These are phyloP conservation scores for Molossus molossus DNA, from an alignment of 2,797 vertebrate genomes.

Conservation along the genomic window DNA sequence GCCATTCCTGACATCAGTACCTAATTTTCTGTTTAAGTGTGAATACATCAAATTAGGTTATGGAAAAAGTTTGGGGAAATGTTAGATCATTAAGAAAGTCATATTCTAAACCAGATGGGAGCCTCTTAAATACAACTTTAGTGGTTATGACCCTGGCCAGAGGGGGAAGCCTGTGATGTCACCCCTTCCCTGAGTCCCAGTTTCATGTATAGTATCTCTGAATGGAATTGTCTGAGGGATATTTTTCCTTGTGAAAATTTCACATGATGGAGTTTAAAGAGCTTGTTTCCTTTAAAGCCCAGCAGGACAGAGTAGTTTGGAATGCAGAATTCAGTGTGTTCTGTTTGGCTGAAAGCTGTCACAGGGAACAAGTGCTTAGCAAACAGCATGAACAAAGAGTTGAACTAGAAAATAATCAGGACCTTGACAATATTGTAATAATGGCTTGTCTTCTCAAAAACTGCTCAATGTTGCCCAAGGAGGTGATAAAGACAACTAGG, in stretches of 20 bases:
- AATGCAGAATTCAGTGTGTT: constrained; percentile 97
- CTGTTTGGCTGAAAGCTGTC: constrained; percentile 99
- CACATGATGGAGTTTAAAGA: constrained; percentile 99
- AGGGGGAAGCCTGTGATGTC: constrained; percentile 91
- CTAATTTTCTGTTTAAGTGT: constrained; percentile 73
- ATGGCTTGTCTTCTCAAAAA: constrained; percentile 93
- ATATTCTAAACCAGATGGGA: constrained; percentile 87
- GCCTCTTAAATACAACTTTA: constrained; percentile 89
- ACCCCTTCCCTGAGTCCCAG: constrained; percentile 90
- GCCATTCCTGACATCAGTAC: constrained; percentile 67
- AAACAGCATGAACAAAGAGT: constrained; percentile 99
- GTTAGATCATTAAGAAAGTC: constrained; percentile 89
- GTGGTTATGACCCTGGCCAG: constrained; percentile 91
- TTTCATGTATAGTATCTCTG: constrained; percentile 95
- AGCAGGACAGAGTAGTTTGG: constrained; percentile 98
- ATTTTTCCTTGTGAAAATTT: constrained; percentile 96
- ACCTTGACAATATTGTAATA: constrained; percentile 96
- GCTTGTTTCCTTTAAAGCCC: constrained; percentile 95
- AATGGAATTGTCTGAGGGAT: constrained; percentile 96
- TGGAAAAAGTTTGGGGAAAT: constrained; percentile 76
- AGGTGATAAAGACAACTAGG: constrained; percentile 88
- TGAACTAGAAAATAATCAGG: constrained; percentile 98
- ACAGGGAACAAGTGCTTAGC: constrained; percentile 99
- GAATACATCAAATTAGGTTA: constrained; percentile 75
- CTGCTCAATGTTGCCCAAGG: constrained; percentile 93